Evolutionary conservation across 2,113 vertebrate genomes (phyloP), one percentile per base, ranked within the genome.

Genomic region (Regulus satrapa): DNA sequence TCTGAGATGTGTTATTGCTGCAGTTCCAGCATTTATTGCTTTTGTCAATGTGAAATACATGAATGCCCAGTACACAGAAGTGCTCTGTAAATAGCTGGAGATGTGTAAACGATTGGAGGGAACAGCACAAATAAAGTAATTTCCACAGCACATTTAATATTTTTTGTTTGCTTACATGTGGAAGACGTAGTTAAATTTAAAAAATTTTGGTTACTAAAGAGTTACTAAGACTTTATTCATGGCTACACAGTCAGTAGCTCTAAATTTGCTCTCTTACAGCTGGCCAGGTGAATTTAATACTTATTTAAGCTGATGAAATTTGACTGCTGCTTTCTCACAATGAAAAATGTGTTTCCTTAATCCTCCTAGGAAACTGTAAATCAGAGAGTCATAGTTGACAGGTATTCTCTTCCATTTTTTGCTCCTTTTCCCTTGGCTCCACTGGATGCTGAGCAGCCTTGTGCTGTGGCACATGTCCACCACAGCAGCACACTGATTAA

Each of bases 381-480:
- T 21, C 0, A 0, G 21, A 72, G 69, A 15, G 26, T 40, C 68
- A 9, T 18, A 23, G 13, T 72, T 82, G 62, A 21, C 61, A 55
- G 10, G 9, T 75, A 25, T 32, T 78, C 3, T 46, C 36, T 40
- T 62, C 7, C 19, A 9, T 21, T 12, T 75, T 75, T 62, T 75
- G 38, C 52, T 72, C 23, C 15, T 61, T 55, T 81, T 36, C 26
- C 14, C 75, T 21, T 45, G 34, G 40, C 25, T 6, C 21, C 51
- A 19, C 13, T 38, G 34, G 32, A 18, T 46, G 14, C 18, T 29
- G 28, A 43, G 43, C 48, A 66, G 52, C 56, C 41, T 68, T 54
- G 36, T 49, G 32, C 5, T 0, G 0, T 0, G 1, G 21, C 41
- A 26, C 0, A 0, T 13, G 0, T 28, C 58, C 49, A 12, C 29